Base-by-base conservation (phyloP, 2,888 invertebrate species). In the Pocota personata region DNA sequence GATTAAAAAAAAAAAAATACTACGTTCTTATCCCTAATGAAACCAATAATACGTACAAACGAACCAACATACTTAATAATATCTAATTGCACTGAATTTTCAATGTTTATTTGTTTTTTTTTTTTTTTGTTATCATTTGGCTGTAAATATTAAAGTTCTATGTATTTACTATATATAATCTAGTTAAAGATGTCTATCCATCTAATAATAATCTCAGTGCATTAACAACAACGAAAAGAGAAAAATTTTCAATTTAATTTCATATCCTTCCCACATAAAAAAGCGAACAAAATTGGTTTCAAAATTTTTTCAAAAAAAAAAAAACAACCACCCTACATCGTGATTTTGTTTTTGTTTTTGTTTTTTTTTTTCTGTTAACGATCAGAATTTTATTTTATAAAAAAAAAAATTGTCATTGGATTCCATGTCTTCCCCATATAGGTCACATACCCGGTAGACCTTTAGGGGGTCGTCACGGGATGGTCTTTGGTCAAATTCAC, bases 391-490 rank as follows among this genome's bases (percentile, higher is more conserved):
- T 3, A 24, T 24, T 24, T 24, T 24, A 57, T 71, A 64, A 60
- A 58, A 77, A 69, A 77, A 32, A 84, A 64, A 67, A 40, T 67
- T 76, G 80, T 86, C 69, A 82, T 87, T 87, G 82, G 82, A 82
- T 83, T 83, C 64, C 82, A 82, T 87, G 64, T 82, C 71, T 87
- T 87, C 64, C 86, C 86, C 88, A 82, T 93, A 94, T 93, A 94
- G 94, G 94, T 93, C 94, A 94, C 92, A 93, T 94, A 93, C 94
- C 94, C 92, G 94, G 94, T 93, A 94, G 94, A 93, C 94, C 94
- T 93, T 93, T 94, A 92, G 94, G 94, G 90, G 94, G 94, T 93
- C 94, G 94, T 91, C 94, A 94, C 93, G 94, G 94, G 92, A 94
- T 94, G 94, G 94, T 94, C 91, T 94, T 94, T 93, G 94, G 93